Conservation (phyloP, 1,140 invertebrate species). For the Calosoma granatense region DNA sequence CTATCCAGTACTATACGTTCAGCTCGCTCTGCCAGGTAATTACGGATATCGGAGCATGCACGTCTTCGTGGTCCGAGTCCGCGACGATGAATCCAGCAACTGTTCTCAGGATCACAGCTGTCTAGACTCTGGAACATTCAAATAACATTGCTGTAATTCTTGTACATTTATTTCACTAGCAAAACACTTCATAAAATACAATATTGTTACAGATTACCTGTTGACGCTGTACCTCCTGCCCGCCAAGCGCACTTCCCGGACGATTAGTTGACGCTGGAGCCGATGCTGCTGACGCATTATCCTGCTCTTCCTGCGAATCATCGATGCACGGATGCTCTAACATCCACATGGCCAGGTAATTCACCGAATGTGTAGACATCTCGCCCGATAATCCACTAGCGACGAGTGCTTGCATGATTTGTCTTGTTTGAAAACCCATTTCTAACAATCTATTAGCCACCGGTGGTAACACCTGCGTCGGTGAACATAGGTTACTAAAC, state of each 20-base stretch:
- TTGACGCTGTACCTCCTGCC: not conserved
- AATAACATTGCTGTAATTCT: not conserved
- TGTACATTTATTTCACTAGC: no score
- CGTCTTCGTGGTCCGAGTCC: constrained; percentile 21
- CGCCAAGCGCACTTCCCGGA: not conserved
- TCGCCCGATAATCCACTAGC: constrained; percentile 45
- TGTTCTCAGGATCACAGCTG: constrained; percentile 11
- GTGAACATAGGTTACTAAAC: constrained; percentile 14
- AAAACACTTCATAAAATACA: not conserved
- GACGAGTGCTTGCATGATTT: constrained; percentile 47
- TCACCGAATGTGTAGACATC: constrained; percentile 43
- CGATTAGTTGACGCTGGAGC: not conserved
- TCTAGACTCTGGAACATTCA: not conserved
- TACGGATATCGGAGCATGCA: constrained; percentile 27
- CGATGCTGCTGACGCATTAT: constrained; percentile 2
- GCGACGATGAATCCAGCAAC: constrained; percentile 7
- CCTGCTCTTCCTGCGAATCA: constrained; percentile 17
- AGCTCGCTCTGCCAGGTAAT: constrained; percentile 25
- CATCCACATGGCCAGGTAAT: constrained; percentile 57
- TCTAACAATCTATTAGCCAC: constrained; percentile 47
- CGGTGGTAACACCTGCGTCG: constrained; percentile 37
- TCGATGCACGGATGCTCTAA: constrained; percentile 48
- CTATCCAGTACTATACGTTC: constrained; percentile 12
- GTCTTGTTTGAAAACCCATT: constrained; percentile 52
- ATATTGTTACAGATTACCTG: not conserved